phyloP scores from a whole-genome alignment of 2,888 invertebrate species.

The Tachina grossa region DNA sequence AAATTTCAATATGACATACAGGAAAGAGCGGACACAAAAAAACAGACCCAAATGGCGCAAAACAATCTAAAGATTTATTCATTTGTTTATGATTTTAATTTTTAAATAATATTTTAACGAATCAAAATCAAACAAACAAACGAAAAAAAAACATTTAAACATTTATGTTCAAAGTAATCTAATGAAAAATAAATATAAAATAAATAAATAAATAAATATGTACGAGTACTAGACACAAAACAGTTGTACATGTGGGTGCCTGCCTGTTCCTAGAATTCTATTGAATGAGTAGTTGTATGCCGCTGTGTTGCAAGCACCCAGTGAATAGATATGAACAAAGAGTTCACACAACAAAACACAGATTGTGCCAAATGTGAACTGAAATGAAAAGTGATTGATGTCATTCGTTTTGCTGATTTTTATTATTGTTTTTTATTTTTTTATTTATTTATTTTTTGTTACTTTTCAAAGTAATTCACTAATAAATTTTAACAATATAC shows the following conservation, averaged over 20 bases:
- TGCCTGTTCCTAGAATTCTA: not conserved
- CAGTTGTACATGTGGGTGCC: conserved; percentile 44
- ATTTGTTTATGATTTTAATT: conserved; percentile 44
- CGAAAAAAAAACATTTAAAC: conserved; percentile 13
- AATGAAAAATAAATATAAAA: conserved; percentile 3
- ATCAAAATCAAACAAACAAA: not conserved
- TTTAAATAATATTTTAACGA: conserved; percentile 43
- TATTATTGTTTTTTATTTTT: not conserved
- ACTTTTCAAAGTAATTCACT: conserved; percentile 75
- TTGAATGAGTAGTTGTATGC: not conserved
- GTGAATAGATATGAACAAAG: conserved; percentile 31
- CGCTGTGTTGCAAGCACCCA: conserved; percentile 8
- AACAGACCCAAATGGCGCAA: conserved; percentile 14
- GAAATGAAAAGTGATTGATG: conserved; percentile 80
- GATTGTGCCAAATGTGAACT: conserved; percentile 66
- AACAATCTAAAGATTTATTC: conserved; percentile 48
- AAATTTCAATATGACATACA: conserved; percentile 18
- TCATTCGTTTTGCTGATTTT: conserved; percentile 72
- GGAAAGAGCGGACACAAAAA: conserved; percentile 11
- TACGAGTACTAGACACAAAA: not conserved
- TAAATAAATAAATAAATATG: not conserved
- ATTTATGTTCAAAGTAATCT: conserved; percentile 18
- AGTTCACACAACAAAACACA: conserved; percentile 39
- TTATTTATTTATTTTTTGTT: conserved; percentile 26
- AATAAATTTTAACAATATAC: conserved; percentile 64